A percentile compares a stretch with the other conserved stretches of the same genome.
phyloP scores from a whole-genome alignment of 2,888 invertebrate genomes.

The Nebria brevicollis region DNA sequence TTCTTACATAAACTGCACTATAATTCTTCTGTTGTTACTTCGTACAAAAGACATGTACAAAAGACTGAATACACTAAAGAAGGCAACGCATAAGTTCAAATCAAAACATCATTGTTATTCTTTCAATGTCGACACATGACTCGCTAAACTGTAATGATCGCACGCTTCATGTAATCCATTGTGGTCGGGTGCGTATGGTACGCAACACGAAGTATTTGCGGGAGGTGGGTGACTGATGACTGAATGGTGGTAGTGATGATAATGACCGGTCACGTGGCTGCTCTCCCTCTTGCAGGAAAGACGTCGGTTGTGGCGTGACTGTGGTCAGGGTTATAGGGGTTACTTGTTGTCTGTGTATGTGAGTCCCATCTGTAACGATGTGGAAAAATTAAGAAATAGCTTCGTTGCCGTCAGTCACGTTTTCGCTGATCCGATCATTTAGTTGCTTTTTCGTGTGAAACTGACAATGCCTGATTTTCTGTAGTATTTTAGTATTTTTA shows the following conservation, averaged over 20 bases:
- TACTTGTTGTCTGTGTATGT: neutral
- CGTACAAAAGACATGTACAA: neutral
- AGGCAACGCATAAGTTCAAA: neutral
- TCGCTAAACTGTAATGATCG: slow-evolving; percentile 19
- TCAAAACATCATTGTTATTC: slow-evolving; percentile 18
- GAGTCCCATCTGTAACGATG: slow-evolving; percentile 3
- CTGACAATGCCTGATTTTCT: neutral
- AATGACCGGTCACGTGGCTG: slow-evolving; percentile 15
- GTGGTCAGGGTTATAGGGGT: slow-evolving; percentile 11
- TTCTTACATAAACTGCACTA: neutral
- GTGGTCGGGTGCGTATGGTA: slow-evolving; percentile 2
- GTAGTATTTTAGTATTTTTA: no score
- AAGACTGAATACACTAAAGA: neutral
- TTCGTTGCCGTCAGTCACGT: slow-evolving; percentile 9
- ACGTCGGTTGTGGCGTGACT: neutral
- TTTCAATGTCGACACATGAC: slow-evolving; percentile 3
- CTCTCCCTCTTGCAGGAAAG: neutral
- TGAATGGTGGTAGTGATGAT: neutral
- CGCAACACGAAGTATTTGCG: neutral
- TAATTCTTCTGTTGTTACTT: neutral
- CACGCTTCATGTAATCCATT: slow-evolving; percentile 16
- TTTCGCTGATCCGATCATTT: neutral
- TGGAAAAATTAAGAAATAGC: slow-evolving; percentile 19
- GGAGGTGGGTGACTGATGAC: neutral
- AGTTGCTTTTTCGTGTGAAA: neutral